Evolutionary conservation across 2,113 vertebrate genomes (phyloP).

Genomic region (Otocyon megalotis): DNA sequence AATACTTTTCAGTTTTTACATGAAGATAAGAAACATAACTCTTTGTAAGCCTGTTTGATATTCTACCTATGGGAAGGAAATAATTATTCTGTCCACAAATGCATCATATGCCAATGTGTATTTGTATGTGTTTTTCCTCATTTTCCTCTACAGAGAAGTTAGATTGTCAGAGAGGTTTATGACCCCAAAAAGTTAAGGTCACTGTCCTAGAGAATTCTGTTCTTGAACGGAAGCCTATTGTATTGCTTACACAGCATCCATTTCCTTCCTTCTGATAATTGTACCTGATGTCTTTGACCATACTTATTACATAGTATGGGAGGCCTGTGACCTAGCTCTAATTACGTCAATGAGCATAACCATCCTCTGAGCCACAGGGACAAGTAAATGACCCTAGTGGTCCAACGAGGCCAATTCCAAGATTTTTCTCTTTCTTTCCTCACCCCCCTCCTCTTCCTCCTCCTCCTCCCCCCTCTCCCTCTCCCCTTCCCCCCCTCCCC

Average conservation of each 20-base stretch:
- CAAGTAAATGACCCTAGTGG: background rate
- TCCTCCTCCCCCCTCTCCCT: no score
- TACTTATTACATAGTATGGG: background rate
- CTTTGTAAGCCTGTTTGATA: constrained; percentile 20
- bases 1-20: constrained; percentile 37
- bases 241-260: background rate
- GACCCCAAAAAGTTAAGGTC: background rate
- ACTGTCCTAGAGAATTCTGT: background rate
- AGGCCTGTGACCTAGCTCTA: background rate
- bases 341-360: background rate
- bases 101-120: background rate
- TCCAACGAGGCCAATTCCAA: background rate
- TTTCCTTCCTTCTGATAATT: background rate
- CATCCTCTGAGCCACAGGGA: background rate
- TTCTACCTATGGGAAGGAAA: background rate
- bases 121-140: background rate
- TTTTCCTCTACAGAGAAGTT: background rate
- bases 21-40: constrained; percentile 19
- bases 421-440: background rate
- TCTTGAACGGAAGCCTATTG: background rate
- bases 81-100: background rate
- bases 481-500: rapidly evolving
- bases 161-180: background rate
- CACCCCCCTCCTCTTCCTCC: no score
- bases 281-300: background rate